These are phyloP conservation scores for Meloidogyne exigua DNA, from an alignment of 1,140 invertebrate species.

Conservation along the genomic window DNA sequence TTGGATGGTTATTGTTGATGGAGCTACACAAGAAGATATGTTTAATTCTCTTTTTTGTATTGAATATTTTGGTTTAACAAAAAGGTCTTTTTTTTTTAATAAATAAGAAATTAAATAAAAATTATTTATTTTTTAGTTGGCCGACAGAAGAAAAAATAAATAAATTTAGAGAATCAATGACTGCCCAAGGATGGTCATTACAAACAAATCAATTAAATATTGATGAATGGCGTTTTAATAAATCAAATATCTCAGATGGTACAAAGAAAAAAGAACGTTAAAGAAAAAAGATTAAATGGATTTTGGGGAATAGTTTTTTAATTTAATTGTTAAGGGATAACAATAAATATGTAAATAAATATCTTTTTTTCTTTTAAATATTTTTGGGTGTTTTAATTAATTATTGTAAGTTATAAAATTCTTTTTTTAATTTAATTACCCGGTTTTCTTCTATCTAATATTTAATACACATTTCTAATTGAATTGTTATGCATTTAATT, in stretches of 20 bases:
- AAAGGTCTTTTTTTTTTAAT: not conserved
- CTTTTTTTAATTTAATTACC: no score
- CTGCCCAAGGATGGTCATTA: constrained; percentile 26
- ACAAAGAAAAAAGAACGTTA: not conserved
- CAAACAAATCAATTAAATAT: constrained; percentile 34
- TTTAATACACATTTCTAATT: no score
- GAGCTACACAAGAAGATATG: constrained; percentile 11
- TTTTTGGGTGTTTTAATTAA: no score
- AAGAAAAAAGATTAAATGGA: not conserved
- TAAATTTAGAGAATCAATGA: constrained; percentile 30
- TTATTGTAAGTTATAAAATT: no score
- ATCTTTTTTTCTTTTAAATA: no score
- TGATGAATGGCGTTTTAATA: constrained; percentile 44
- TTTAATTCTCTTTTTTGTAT: constrained; percentile 21
- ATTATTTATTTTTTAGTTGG: constrained; percentile 15
- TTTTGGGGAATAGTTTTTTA: not conserved
- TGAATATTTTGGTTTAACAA: constrained; percentile 12
- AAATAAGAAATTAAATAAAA: not conserved
- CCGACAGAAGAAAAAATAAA: constrained; percentile 3
- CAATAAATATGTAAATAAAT: not conserved
- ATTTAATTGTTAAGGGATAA: no score
- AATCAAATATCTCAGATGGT: not conserved
- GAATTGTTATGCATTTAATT: not conserved
- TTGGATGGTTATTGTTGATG: constrained; percentile 9
- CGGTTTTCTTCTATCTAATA: no score